Evolutionary conservation across 2,888 invertebrate genomes (phyloP).

Genomic region (Phalangium opilio): DNA sequence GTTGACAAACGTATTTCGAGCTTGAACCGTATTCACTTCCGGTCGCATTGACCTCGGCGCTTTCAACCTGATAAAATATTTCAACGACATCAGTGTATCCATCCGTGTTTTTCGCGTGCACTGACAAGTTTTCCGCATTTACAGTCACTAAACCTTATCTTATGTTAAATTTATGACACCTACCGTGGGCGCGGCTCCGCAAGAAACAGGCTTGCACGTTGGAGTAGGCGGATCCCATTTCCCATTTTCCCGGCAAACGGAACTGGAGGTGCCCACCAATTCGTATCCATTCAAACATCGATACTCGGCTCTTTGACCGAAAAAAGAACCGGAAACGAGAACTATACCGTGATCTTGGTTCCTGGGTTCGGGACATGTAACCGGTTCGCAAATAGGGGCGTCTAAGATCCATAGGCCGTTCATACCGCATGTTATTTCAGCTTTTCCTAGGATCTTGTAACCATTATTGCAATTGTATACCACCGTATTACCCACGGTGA

Average conservation of each 20-base stretch:
- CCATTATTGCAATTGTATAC: slow-evolving; percentile 23
- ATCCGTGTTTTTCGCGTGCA: too few species aligned
- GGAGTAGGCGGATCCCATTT: slow-evolving; percentile 36
- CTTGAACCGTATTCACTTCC: slow-evolving; percentile 6
- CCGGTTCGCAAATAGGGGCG: slow-evolving; percentile 17
- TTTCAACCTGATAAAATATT: slow-evolving; percentile 4
- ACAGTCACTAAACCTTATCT: too few species aligned
- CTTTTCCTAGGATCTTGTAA: slow-evolving; percentile 20
- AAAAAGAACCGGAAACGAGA: slow-evolving; percentile 5
- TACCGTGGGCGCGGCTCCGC: slow-evolving; percentile 28
- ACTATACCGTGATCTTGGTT: slow-evolving; percentile 21
- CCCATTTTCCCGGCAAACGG: slow-evolving; percentile 40
- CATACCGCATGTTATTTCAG: slow-evolving; percentile 16
- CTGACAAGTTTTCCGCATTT: too few species aligned
- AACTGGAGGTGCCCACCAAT: slow-evolving; percentile 7
- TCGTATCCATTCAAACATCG: slow-evolving; percentile 12
- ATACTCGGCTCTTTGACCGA: slow-evolving; percentile 15
- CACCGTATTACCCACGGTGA: slow-evolving; percentile 18
- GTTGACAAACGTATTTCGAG: slow-evolving; percentile 10
- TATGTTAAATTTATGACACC: too few species aligned
- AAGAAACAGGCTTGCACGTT: slow-evolving; percentile 32
- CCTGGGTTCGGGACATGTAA: slow-evolving; percentile 24
- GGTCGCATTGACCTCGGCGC: slow-evolving; percentile 5
- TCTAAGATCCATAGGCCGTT: slow-evolving; percentile 18
- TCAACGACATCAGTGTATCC: too few species aligned